Base-by-base conservation (phyloP, 2,888 invertebrate genomes). In the Ennomos fuscantarius region DNA sequence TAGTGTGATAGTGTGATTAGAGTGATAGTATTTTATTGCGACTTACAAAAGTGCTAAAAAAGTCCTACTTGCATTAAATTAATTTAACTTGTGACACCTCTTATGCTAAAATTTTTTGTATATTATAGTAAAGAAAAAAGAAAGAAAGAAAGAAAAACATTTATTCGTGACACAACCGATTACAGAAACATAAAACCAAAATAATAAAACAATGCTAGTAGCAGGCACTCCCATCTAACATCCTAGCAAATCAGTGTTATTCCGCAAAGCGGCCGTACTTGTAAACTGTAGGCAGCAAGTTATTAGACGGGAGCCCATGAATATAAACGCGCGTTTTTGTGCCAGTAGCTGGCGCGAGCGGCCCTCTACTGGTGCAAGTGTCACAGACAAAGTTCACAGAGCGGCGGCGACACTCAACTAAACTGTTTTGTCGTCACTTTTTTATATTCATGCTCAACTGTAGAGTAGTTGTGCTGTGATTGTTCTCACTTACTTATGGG, bases 241-340 rank as follows among this genome's bases (percentile, higher is more conserved):
- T 40, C 35, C 45, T n/a, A 11, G 8, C 35, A 24, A 11, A 13
- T 8, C 32, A 32, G 39, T 31, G 39, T 47, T 39, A 40, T 40
- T 40, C 13, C 33, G 10, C 39, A 39, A 33, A 48, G 15, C 36
- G 39, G 40, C 13, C 40, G 13, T 33, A 37, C 40, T 32, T 40
- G 40, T 50, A 35, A 41, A 45, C 41, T 35, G 36, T 45, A 24
- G 24, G 49, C 31, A 50, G 40, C 44, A 37, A 35, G n/a, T 40
- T 41, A 37, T 55, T 45, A 40, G 31, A 33, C 35, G 33, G n/a
- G 9, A 11, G 9, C 41, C 50, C 36, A 56, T 56, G 56, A 56
- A 56, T 56, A 50, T 42, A 56, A 56, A 56, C 50, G 50, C 31
- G 40, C 12, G 41, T 51, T 56, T 46, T 51, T 36, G 48, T 11